Evolutionary conservation across 2,113 vertebrate genomes (phyloP), one percentile per base, ranked within the genome.

Genomic region (Australoheros scitulus): DNA sequence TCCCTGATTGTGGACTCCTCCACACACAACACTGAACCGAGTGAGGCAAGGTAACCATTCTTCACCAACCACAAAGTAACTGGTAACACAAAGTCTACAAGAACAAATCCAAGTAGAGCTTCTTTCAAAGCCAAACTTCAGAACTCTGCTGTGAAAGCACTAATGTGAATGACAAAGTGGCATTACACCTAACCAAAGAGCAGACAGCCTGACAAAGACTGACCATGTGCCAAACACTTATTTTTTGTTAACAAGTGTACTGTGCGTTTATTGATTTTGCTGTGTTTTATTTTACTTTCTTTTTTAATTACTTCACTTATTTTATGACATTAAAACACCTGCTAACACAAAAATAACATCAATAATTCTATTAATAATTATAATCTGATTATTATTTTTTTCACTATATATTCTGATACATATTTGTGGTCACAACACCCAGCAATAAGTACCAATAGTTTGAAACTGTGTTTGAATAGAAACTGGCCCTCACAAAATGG

Each of bases 401-500:
- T 38, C 34, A 36, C 2, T 8, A 36, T 36, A 36, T 36, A 36
- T 36, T 8, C 7, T 47, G 43, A 47, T 15, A 43, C 13, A 47
- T 15, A 14, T 70, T 70, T 70, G 24, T 70, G 43, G 24, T 50
- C 43, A 32, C 29, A 17, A 26, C 22, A 47, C 22, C 14, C 14
- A 26, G 9, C 63, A 26, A n/a, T 50, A 20, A 50, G 2, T 29
- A 70, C 64, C 24, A 43, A 18, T 1, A 70, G 64, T 70, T 70
- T 52, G 43, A 52, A 70, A 70, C 5, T 50, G 65, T 0, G 24
- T 34, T 63, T 17, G 26, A 43, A 61, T 26, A 34, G 50, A 64
- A 7, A 20, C 36, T 76, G 52, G 6, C 29, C 26, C 7, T 86
- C 36, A 89, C 88, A 91, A 93, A 92, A 93, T 93, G 92, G 92